A percentile compares a stretch with the other conserved stretches of the same genome.
Conservation (phyloP, 2,113 vertebrate genomes). For the Bubalus kerabau region DNA sequence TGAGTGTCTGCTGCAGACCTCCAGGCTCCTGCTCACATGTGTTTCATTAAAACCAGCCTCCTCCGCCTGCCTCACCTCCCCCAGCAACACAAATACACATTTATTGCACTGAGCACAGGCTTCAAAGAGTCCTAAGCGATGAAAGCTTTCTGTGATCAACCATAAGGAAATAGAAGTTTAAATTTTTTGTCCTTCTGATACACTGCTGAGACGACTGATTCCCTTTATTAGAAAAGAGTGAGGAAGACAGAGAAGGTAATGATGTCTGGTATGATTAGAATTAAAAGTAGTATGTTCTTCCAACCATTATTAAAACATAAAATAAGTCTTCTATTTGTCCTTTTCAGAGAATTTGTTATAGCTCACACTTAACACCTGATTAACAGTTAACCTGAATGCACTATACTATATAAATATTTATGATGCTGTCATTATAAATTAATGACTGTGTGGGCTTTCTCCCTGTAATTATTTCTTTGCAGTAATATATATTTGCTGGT, state of each 20-base stretch:
- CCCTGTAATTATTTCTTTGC: background rate
- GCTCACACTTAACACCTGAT: background rate
- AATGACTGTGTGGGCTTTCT: background rate
- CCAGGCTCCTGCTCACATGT: background rate
- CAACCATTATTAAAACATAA: background rate
- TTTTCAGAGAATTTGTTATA: background rate
- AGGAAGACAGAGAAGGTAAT: background rate
- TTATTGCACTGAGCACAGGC: background rate
- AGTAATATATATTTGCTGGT: background rate
- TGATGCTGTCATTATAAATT: background rate
- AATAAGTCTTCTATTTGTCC: background rate
- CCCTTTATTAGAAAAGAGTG: background rate
- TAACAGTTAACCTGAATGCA: background rate
- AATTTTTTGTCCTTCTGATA: background rate
- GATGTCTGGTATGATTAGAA: background rate
- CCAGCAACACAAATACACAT: background rate
- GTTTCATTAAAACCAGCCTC: constrained; percentile 13
- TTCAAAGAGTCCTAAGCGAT: background rate
- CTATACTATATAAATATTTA: background rate
- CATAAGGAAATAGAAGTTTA: background rate
- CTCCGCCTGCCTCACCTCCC: background rate
- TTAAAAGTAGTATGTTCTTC: background rate
- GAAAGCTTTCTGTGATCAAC: background rate
- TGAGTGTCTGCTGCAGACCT: background rate
- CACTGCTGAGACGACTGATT: background rate